Evolutionary conservation across 1,140 invertebrate species (phyloP).

Genomic region (Philotrypesis tridentata): DNA sequence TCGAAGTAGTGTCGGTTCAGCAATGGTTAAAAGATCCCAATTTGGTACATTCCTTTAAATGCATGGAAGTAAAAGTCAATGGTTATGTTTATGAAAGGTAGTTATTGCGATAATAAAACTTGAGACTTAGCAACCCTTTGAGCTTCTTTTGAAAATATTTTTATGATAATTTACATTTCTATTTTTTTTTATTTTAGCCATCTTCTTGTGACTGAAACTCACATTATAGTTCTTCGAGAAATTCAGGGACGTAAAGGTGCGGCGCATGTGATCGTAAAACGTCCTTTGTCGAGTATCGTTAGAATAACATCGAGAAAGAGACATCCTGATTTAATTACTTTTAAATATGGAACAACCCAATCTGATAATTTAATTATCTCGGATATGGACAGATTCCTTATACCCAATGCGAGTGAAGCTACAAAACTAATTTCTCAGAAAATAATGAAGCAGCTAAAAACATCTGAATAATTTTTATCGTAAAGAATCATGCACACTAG

Average conservation of each 20-base stretch:
- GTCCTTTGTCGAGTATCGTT: constrained; percentile 91
- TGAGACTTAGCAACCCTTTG: no score
- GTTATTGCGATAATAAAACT: constrained; percentile 38
- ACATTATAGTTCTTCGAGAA: constrained; percentile 91
- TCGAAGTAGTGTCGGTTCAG: constrained; percentile 83
- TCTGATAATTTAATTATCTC: constrained; percentile 84
- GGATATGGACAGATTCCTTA: constrained; percentile 94
- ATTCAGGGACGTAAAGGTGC: constrained; percentile 82
- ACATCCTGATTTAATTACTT: constrained; percentile 95
- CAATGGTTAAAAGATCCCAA: constrained; percentile 89
- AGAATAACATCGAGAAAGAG: constrained; percentile 97
- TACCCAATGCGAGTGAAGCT: constrained; percentile 92
- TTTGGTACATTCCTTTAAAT: constrained; percentile 89
- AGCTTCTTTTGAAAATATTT: no score
- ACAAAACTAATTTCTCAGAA: constrained; percentile 87
- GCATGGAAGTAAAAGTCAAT: constrained; percentile 92
- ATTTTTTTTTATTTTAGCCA: constrained; percentile 75
- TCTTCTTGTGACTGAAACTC: constrained; percentile 90
- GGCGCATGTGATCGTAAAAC: constrained; percentile 88
- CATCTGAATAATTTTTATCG: constrained; percentile 62
- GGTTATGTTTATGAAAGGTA: constrained; percentile 88
- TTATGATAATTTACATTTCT: constrained; percentile 28
- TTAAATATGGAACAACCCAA: constrained; percentile 88
- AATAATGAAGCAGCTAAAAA: constrained; percentile 76
- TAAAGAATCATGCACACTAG: constrained; percentile 53